phyloP scores from a whole-genome alignment of 2,113 vertebrate species.

The Synchiropus splendidus region DNA sequence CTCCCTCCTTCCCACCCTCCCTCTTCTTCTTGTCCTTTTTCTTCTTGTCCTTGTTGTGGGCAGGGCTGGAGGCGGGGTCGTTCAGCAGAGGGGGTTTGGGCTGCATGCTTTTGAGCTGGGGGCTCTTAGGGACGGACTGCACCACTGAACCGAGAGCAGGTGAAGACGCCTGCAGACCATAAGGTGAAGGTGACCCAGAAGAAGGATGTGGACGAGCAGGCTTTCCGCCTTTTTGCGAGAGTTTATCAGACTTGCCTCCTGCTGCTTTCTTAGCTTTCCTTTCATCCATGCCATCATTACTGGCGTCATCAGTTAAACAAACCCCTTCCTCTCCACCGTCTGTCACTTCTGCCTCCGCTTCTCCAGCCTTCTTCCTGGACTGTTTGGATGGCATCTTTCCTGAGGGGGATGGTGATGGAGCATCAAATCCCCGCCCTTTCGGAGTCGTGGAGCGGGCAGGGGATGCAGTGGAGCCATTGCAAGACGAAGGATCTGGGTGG shows the following conservation, averaged over 20 bases:
- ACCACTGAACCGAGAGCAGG: slow-evolving; percentile 74
- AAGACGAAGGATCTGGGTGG: slow-evolving; percentile 72
- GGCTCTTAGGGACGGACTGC: slow-evolving; percentile 84
- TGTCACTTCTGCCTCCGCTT: slow-evolving; percentile 71
- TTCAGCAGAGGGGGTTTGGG: slow-evolving; percentile 79
- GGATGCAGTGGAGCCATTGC: slow-evolving; percentile 80
- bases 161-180: slow-evolving; percentile 67
- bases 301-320: slow-evolving; percentile 77
- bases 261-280: slow-evolving; percentile 73
- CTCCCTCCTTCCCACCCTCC: slow-evolving; percentile 74
- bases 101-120: slow-evolving; percentile 86
- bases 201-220: slow-evolving; percentile 72
- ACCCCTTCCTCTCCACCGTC: slow-evolving; percentile 84
- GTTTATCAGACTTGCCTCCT: slow-evolving; percentile 74
- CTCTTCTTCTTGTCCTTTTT: slow-evolving; percentile 97
- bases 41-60: slow-evolving; percentile 89
- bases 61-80: slow-evolving; percentile 81
- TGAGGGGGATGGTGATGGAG: slow-evolving; percentile 75
- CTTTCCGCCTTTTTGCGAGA: slow-evolving; percentile 79
- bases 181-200: slow-evolving; percentile 63
- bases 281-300: slow-evolving; percentile 87
- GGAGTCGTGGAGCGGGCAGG: slow-evolving; percentile 85
- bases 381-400: slow-evolving; percentile 72
- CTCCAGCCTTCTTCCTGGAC: slow-evolving; percentile 82
- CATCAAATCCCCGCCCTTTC: slow-evolving; percentile 82